Conservation (phyloP, 64 coral and sea anemone genomes). For the Actinia tenebrosa region DNA sequence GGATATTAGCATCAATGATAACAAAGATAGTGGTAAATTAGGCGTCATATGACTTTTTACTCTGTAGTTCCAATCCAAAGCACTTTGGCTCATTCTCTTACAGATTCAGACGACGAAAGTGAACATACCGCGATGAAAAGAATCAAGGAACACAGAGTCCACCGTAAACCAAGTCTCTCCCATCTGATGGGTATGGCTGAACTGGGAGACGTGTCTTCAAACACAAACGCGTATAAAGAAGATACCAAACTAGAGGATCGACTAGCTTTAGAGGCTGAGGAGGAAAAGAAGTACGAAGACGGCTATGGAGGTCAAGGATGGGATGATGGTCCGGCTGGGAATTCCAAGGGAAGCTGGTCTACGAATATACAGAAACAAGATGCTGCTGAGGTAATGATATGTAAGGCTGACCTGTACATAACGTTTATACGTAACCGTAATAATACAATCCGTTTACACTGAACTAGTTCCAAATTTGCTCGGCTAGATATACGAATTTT, state of each 20-base stretch:
- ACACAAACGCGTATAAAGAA: conserved; percentile 53
- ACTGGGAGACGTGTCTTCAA: conserved; percentile 30
- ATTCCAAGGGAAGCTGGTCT: conserved; percentile 80
- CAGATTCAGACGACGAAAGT: not conserved
- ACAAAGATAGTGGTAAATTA: too few relatives aligned
- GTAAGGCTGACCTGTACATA: too few relatives aligned
- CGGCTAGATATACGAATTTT: too few relatives aligned
- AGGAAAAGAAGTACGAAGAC: conserved; percentile 88
- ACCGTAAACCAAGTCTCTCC: conserved; percentile 59
- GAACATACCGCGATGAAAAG: not conserved
- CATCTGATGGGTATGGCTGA: conserved; percentile 42
- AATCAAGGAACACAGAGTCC: conserved; percentile 72
- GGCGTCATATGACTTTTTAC: too few relatives aligned
- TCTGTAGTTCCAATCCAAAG: not conserved
- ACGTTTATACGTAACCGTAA: too few relatives aligned
- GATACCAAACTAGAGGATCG: conserved; percentile 71
- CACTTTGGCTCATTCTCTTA: not conserved
- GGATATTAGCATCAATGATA: too few relatives aligned
- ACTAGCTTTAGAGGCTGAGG: conserved; percentile 80
- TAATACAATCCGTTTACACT: too few relatives aligned
- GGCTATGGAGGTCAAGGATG: conserved; percentile 55
- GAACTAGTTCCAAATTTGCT: too few relatives aligned
- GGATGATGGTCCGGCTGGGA: conserved; percentile 50
- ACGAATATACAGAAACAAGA: conserved; percentile 90
- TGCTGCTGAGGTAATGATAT: conserved; percentile 58